Percentiles rank a stretch among this genome's conserved stretches.
These are phyloP conservation scores for Ganaspis brasiliensis DNA, from an alignment of 2,888 invertebrate species.

Conservation along the genomic window DNA sequence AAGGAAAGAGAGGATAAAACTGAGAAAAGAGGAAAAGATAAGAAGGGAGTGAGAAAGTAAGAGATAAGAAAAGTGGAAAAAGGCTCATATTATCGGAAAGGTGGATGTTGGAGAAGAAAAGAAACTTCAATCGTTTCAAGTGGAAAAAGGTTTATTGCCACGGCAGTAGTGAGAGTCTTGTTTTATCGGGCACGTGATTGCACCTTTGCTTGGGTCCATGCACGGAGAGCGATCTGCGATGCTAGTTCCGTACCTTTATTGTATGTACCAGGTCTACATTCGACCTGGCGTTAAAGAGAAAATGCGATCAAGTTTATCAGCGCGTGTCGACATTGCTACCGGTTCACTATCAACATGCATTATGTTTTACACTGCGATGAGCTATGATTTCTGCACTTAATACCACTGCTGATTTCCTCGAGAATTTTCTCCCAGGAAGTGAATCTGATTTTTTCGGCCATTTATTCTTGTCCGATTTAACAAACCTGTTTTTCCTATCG, in stretches of 20 bases:
- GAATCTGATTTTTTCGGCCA: neutral
- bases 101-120: slow-evolving; percentile 43
- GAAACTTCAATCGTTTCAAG: slow-evolving; percentile 58
- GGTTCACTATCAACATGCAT: slow-evolving; percentile 58
- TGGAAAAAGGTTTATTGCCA: slow-evolving; percentile 64
- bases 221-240: slow-evolving; percentile 41
- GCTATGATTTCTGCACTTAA: slow-evolving; percentile 15
- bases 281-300: slow-evolving; percentile 55
- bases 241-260: slow-evolving; percentile 48
- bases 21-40: neutral
- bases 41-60: neutral
- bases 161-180: slow-evolving; percentile 52
- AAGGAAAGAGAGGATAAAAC: neutral
- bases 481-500: neutral
- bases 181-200: slow-evolving; percentile 56
- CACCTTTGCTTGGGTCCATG: slow-evolving; percentile 54
- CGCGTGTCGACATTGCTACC: slow-evolving; percentile 67
- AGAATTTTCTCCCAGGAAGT: neutral
- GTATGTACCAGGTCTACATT: slow-evolving; percentile 19
- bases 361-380: slow-evolving; percentile 27
- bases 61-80: slow-evolving; percentile 21
- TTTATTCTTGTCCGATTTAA: neutral
- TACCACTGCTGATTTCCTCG: neutral
- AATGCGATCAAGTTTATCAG: slow-evolving; percentile 65
- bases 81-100: slow-evolving; percentile 20